Percentiles rank a stretch among this genome's conserved stretches.
Evolutionary conservation across 2,113 vertebrate species (phyloP).

Genomic region (Rhagologus leucostigma): DNA sequence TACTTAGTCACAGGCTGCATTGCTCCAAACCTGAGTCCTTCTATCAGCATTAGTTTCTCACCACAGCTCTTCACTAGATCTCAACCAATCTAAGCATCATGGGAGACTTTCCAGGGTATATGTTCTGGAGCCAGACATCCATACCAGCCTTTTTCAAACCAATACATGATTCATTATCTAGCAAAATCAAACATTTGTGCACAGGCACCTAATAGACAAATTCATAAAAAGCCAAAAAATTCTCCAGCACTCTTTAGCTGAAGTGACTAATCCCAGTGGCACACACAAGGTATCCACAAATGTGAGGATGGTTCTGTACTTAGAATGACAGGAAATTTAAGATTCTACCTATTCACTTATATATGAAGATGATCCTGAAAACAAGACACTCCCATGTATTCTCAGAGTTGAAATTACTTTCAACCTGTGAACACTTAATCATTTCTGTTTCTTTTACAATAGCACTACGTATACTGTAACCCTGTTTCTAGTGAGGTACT

Average conservation of each 20-base stretch:
- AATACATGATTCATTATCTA: neutral
- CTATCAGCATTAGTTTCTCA: neutral
- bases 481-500: neutral
- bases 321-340: neutral
- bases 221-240: neutral
- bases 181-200: neutral
- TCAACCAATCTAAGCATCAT: neutral
- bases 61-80: neutral
- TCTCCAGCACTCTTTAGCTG: neutral
- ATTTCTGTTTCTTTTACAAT: neutral
- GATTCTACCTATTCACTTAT: neutral
- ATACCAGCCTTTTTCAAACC: neutral
- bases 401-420: neutral
- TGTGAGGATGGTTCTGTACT: neutral
- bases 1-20: neutral
- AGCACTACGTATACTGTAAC: neutral
- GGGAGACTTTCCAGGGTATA: neutral
- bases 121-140: neutral
- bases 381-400: neutral
- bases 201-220: neutral
- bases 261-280: neutral
- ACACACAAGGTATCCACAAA: neutral
- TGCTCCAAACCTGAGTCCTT: neutral
- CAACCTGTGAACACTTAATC: neutral
- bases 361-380: neutral